These are phyloP conservation scores for Drosophila subpulchrella DNA, from an alignment of 1,140 invertebrate species.

Conservation along the genomic window DNA sequence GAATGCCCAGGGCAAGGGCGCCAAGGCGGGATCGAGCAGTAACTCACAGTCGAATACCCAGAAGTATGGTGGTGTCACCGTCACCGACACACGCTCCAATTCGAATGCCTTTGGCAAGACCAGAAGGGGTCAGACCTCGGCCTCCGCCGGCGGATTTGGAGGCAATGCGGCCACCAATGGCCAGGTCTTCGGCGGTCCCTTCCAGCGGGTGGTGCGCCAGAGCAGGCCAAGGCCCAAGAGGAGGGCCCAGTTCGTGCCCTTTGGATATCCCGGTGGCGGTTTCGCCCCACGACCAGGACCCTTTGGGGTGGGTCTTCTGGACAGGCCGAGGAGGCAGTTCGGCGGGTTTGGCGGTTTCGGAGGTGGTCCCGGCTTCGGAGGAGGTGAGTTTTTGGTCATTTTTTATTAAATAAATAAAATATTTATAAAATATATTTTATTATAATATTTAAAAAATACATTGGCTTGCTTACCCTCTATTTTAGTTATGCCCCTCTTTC, in stretches of 20 bases:
- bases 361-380: slow-evolving; percentile 3
- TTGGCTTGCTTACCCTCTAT: too few relatives aligned
- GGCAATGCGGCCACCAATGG: slow-evolving; percentile 58
- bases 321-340: slow-evolving; percentile 58
- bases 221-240: slow-evolving; percentile 57
- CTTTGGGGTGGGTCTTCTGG: slow-evolving; percentile 8
- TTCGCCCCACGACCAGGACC: slow-evolving; percentile 31
- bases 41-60: slow-evolving; percentile 56
- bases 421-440: too few relatives aligned
- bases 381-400: neutral
- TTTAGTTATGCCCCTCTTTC: too few relatives aligned
- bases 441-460: too few relatives aligned
- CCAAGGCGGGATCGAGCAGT: slow-evolving; percentile 51
- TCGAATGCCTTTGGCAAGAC: slow-evolving; percentile 72
- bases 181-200: slow-evolving; percentile 34
- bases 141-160: slow-evolving; percentile 59
- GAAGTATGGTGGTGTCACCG: slow-evolving; percentile 57
- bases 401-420: too few relatives aligned
- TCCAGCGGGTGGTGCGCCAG: slow-evolving; percentile 32
- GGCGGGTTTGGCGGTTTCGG: slow-evolving; percentile 49
- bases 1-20: slow-evolving; percentile 65
- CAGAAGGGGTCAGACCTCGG: slow-evolving; percentile 65
- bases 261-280: slow-evolving; percentile 55
- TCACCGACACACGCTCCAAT: slow-evolving; percentile 61
- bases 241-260: slow-evolving; percentile 69